These are phyloP conservation scores for Xylocopa sonorina DNA, from an alignment of 1,140 invertebrate genomes.

Conservation along the genomic window DNA sequence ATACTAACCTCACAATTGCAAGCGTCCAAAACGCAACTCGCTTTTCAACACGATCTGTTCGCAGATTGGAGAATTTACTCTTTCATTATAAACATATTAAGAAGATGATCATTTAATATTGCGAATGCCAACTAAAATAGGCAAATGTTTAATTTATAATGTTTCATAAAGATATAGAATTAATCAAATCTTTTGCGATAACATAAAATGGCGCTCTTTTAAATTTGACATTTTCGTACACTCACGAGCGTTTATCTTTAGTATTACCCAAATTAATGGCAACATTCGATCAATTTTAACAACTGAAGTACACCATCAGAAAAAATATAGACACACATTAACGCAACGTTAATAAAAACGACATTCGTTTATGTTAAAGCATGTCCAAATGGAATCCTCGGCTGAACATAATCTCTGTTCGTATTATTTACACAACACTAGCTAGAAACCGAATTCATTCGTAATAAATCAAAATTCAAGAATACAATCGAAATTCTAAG, in stretches of 20 bases:
- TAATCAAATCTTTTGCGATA: conserved; percentile 43
- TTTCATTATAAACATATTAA: neutral
- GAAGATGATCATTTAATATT: neutral
- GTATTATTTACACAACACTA: neutral
- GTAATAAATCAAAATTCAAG: neutral
- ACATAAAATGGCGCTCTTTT: conserved; percentile 50
- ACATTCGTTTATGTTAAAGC: neutral
- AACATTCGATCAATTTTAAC: neutral
- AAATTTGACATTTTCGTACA: conserved; percentile 42
- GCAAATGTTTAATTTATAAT: neutral
- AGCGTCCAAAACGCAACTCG: conserved; percentile 1
- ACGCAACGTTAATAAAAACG: neutral
- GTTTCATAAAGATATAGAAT: conserved; percentile 33
- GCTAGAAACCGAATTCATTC: neutral
- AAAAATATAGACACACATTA: neutral
- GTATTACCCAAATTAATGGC: neutral
- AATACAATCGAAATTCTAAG: neutral
- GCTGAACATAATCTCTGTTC: neutral
- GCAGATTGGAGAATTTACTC: neutral
- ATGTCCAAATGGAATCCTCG: neutral
- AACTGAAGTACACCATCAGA: neutral
- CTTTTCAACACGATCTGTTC: neutral
- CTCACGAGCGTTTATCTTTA: neutral
- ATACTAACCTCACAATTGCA: conserved; percentile 35
- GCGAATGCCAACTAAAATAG: neutral